Evolutionary conservation across 2,113 vertebrate species (phyloP).

Genomic region (Elanus axillaris): DNA sequence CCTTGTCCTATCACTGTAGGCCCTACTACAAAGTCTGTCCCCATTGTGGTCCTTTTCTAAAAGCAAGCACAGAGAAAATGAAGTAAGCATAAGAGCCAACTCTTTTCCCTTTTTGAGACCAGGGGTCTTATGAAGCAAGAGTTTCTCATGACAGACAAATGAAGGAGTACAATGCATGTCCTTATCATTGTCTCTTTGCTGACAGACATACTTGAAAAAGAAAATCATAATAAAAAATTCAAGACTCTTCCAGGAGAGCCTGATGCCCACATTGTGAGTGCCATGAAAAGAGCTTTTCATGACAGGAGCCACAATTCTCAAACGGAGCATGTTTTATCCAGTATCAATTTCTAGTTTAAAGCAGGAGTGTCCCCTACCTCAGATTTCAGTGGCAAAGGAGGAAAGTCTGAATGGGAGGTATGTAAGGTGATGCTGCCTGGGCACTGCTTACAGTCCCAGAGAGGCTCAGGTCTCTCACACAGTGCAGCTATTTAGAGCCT

Average conservation of each 20-base stretch:
- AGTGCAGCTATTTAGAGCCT: neutral
- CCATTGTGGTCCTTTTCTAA: neutral
- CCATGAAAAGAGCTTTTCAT: conserved; percentile 40
- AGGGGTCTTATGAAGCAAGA: neutral
- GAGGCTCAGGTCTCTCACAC: neutral
- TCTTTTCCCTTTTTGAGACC: neutral
- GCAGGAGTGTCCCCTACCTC: neutral
- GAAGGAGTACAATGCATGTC: neutral
- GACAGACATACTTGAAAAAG: conserved; percentile 7
- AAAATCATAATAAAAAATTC: neutral
- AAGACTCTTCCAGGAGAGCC: neutral
- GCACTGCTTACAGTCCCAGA: neutral
- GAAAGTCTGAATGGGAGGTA: neutral
- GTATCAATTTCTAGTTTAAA: neutral
- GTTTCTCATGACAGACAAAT: neutral
- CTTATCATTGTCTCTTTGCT: neutral
- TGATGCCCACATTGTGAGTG: neutral
- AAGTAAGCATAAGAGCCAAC: neutral
- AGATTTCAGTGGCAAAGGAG: neutral
- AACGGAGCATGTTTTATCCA: neutral
- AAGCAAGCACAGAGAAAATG: neutral
- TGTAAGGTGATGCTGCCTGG: neutral
- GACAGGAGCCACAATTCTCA: neutral
- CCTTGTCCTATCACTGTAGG: neutral
- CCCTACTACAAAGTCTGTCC: neutral